phyloP scores from a whole-genome alignment of 2,113 vertebrate genomes.

The Mus pahari region DNA sequence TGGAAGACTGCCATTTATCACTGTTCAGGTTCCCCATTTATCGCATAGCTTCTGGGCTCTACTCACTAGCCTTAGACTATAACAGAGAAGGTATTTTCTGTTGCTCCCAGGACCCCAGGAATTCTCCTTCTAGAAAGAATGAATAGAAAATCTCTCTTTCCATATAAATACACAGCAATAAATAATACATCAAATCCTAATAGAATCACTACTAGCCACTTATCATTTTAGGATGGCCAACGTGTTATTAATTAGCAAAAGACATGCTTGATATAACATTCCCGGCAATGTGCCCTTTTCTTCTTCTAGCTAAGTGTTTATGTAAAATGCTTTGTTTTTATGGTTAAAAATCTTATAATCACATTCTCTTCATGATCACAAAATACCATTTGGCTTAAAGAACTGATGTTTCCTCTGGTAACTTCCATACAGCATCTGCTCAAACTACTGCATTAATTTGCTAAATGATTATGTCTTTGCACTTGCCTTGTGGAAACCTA shows the following conservation, averaged over 20 bases:
- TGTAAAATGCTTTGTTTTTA: slow-evolving; percentile 73
- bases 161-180: slow-evolving; percentile 23
- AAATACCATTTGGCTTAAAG: slow-evolving; percentile 76
- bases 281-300: slow-evolving; percentile 51
- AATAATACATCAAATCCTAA: slow-evolving; percentile 41
- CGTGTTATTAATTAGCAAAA: slow-evolving; percentile 74
- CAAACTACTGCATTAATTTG: slow-evolving; percentile 75
- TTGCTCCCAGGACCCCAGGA: neutral
- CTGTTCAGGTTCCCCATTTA: neutral
- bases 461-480: slow-evolving; percentile 73
- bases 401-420: slow-evolving; percentile 77
- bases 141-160: slow-evolving; percentile 25
- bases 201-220: slow-evolving; percentile 41
- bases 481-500: slow-evolving; percentile 72
- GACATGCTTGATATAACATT: slow-evolving; percentile 54
- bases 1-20: neutral
- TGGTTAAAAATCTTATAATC: slow-evolving; percentile 76
- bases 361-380: slow-evolving; percentile 73
- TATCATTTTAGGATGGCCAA: slow-evolving; percentile 50
- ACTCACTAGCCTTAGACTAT: neutral
- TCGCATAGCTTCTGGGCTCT: neutral
- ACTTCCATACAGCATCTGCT: slow-evolving; percentile 74
- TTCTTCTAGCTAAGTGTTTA: slow-evolving; percentile 71
- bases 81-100: neutral
- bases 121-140: neutral